Percentiles rank a stretch among this genome's conserved stretches.
phyloP scores from a whole-genome alignment of 2,888 invertebrate genomes.

The Morinoia aosen region DNA sequence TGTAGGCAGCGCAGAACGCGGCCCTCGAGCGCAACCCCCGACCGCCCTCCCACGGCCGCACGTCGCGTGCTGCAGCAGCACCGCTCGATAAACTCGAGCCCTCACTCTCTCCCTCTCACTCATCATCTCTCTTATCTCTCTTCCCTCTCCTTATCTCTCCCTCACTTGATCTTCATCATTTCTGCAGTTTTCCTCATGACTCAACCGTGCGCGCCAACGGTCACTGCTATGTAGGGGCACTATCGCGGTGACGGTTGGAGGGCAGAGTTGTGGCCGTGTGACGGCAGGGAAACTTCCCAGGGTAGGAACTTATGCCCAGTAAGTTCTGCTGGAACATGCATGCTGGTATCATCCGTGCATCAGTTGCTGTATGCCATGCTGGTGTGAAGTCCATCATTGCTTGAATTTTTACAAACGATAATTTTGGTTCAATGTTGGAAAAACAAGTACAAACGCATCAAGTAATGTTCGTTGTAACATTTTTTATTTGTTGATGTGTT shows the following conservation, averaged over 20 bases:
- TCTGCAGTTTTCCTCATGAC: neutral
- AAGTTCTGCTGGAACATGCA: no score
- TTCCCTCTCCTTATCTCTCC: slow-evolving; percentile 22
- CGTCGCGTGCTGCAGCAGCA: neutral
- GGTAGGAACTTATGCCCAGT: neutral
- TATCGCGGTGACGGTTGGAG: neutral
- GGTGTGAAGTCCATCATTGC: no score
- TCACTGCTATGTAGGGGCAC: neutral
- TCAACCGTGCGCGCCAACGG: neutral
- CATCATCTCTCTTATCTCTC: slow-evolving; percentile 34
- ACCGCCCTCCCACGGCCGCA: neutral
- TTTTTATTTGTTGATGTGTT: no score
- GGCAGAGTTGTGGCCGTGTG: neutral
- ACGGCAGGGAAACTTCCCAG: neutral
- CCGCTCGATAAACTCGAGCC: slow-evolving; percentile 33
- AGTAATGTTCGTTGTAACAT: no score
- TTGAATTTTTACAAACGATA: no score
- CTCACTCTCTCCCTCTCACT: slow-evolving; percentile 20
- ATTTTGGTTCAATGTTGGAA: no score
- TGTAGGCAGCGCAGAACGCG: neutral
- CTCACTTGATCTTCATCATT: slow-evolving; percentile 19
- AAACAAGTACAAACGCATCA: no score
- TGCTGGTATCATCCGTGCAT: no score
- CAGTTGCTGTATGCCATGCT: no score
- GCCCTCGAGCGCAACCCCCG: neutral